These are phyloP conservation scores for Tenualosa ilisha DNA, from an alignment of 2,797 vertebrate genomes.

Conservation along the genomic window DNA sequence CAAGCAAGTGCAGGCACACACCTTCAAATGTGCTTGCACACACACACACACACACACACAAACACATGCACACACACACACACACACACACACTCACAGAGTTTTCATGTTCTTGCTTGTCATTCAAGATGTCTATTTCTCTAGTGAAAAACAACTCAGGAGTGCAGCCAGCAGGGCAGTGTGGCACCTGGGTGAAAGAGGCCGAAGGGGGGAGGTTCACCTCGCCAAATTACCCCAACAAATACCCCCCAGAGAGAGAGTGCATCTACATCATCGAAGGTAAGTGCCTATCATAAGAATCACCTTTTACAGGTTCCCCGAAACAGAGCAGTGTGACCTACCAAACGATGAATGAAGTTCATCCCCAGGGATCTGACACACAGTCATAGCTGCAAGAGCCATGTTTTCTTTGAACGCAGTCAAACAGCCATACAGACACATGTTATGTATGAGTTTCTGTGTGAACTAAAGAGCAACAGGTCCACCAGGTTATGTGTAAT, in stretches of 20 bases:
- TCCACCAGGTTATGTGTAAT: neutral
- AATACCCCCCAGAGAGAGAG: conserved; percentile 96
- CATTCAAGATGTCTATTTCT: neutral
- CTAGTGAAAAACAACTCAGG: conserved; percentile 91
- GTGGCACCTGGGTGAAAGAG: conserved; percentile 97
- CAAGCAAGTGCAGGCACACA: neutral
- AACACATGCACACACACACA: neutral
- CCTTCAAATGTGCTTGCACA: neutral
- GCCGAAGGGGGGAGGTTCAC: conserved; percentile 95
- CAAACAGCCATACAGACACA: neutral
- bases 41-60: conserved; percentile 13
- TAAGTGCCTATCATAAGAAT: conserved; percentile 61
- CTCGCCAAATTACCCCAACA: conserved; percentile 97
- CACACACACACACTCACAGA: neutral
- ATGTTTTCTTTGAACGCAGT: neutral
- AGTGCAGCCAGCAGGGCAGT: conserved; percentile 93
- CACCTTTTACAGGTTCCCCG: neutral
- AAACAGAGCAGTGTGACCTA: neutral
- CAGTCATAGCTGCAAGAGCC: neutral
- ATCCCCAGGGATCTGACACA: neutral
- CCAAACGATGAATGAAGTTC: neutral
- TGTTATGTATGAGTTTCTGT: neutral
- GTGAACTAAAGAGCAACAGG: neutral
- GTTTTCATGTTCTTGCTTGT: neutral
- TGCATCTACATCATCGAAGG: conserved; percentile 99